Evolutionary conservation across 2,797 vertebrate genomes (phyloP).

Genomic region (Strix occidentalis): DNA sequence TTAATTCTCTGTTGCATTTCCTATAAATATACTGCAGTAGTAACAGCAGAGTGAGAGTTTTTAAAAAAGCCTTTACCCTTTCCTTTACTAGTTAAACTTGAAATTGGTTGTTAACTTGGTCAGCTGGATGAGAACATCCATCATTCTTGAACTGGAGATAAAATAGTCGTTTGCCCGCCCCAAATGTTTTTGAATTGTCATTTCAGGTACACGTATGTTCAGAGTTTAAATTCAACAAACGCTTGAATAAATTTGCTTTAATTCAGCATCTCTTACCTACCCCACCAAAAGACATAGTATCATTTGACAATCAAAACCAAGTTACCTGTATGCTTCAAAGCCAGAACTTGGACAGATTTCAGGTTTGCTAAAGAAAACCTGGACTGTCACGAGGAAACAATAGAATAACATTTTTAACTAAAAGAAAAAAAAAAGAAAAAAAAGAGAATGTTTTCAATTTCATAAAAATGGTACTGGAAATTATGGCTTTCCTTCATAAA

Average conservation of each 20-base stretch:
- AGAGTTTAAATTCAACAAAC: slow-evolving; percentile 3
- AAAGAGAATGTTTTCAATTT: neutral
- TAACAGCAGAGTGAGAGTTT: slow-evolving; percentile 22
- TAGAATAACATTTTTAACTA: neutral
- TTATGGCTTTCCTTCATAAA: neutral
- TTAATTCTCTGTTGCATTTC: slow-evolving; percentile 76
- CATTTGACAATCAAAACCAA: neutral
- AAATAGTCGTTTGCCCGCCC: neutral
- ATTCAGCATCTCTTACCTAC: neutral
- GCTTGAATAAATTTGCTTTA: slow-evolving; percentile 15
- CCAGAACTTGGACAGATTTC: neutral
- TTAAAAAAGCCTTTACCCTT: slow-evolving; percentile 31
- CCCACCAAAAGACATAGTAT: neutral
- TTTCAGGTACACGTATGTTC: slow-evolving; percentile 21
- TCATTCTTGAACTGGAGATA: neutral
- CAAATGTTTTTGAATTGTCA: neutral
- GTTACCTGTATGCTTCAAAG: neutral
- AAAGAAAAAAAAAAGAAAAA: neutral
- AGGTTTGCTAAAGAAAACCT: neutral
- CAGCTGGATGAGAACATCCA: slow-evolving; percentile 18
- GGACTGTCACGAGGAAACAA: neutral
- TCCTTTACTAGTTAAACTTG: slow-evolving; percentile 30
- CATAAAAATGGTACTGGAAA: neutral
- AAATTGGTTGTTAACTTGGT: slow-evolving; percentile 32
- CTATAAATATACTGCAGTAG: slow-evolving; percentile 37